phyloP scores from a whole-genome alignment of 2,888 invertebrate genomes.

The Leucophenga maculata region DNA sequence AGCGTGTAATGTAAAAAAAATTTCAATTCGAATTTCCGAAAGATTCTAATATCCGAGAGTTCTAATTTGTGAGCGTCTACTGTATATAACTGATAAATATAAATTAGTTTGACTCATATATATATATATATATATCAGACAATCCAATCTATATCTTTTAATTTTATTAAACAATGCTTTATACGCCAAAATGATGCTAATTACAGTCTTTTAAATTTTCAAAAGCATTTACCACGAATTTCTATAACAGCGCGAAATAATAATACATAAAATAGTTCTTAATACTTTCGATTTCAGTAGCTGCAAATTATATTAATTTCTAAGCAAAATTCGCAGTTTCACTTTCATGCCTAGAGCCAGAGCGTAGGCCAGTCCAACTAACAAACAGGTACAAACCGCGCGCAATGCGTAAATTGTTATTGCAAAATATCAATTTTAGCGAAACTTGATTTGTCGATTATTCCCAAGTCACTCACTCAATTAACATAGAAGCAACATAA shows the following conservation, averaged over 20 bases:
- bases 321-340: background rate
- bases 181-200: too few species aligned
- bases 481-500: conserved; percentile 27
- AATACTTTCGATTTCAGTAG: conserved; percentile 21
- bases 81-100: too few species aligned
- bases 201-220: too few species aligned
- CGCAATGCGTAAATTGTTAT: conserved; percentile 40
- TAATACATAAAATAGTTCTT: conserved; percentile 23
- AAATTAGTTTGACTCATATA: too few species aligned
- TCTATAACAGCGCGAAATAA: background rate
- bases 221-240: too few species aligned
- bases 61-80: too few species aligned
- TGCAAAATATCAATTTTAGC: conserved; percentile 57
- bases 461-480: conserved; percentile 25
- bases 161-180: too few species aligned
- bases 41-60: too few species aligned
- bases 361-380: conserved; percentile 26
- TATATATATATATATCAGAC: too few species aligned
- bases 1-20: too few species aligned
- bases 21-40: too few species aligned
- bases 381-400: conserved; percentile 30
- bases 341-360: conserved; percentile 9
- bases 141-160: too few species aligned
- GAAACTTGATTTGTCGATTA: conserved; percentile 13
- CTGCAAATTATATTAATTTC: conserved; percentile 8